Evolutionary conservation across 2,797 vertebrate genomes (phyloP).

Genomic region (Triplophysa yarkandensis): DNA sequence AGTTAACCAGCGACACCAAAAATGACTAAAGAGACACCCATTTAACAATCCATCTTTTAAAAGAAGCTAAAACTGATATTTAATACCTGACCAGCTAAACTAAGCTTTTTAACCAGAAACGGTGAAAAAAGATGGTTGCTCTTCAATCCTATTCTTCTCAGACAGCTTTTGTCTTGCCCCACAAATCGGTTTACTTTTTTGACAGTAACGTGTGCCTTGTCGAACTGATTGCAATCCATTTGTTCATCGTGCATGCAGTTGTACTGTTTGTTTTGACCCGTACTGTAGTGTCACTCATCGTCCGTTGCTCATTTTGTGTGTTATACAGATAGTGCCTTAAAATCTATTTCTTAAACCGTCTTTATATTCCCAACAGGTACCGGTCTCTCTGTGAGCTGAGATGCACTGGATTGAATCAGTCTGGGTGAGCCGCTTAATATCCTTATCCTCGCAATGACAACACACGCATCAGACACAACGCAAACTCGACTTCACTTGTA

Average conservation of each 20-base stretch:
- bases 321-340: slow-evolving; percentile 2
- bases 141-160: slow-evolving; percentile 78
- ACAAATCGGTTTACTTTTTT: slow-evolving; percentile 99
- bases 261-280: slow-evolving; percentile 50
- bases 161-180: slow-evolving; percentile 78
- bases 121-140: slow-evolving; percentile 76
- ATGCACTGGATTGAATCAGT: slow-evolving; percentile 49
- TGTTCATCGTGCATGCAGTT: slow-evolving; percentile 84
- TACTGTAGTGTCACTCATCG: slow-evolving; percentile 42
- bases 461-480: background rate
- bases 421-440: slow-evolving; percentile 40
- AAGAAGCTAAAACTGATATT: slow-evolving; percentile 91
- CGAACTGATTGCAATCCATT: slow-evolving; percentile 73
- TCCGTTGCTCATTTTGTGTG: slow-evolving; percentile 42
- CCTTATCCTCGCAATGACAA: background rate
- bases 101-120: slow-evolving; percentile 83
- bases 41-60: slow-evolving; percentile 87
- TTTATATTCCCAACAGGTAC: slow-evolving; percentile 63
- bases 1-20: slow-evolving; percentile 90
- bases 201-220: slow-evolving; percentile 82
- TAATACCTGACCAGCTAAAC: slow-evolving; percentile 90
- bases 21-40: slow-evolving; percentile 74
- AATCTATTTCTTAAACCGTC: slow-evolving; percentile 38
- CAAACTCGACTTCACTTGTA: too few relatives aligned
- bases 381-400: slow-evolving; percentile 56